These are phyloP conservation scores for Corythoichthys intestinalis DNA, from an alignment of 2,113 vertebrate genomes.

Conservation along the genomic window DNA sequence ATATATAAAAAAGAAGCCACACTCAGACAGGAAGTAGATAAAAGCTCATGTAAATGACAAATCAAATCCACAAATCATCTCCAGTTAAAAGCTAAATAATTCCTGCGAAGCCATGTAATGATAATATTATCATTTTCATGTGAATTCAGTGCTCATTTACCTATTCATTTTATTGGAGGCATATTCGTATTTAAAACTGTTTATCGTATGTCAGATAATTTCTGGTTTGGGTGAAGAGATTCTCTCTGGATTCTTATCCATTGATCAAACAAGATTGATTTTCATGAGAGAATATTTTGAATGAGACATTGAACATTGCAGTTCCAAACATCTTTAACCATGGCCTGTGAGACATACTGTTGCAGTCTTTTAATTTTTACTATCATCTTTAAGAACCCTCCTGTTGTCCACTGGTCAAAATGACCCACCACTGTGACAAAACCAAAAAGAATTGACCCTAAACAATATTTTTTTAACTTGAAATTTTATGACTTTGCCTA, in stretches of 20 bases:
- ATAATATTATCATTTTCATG: not conserved
- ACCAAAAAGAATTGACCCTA: too few relatives aligned
- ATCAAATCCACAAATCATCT: not conserved
- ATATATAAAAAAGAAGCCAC: slow-evolving; percentile 18
- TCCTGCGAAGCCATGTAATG: not conserved
- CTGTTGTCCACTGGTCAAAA: too few relatives aligned
- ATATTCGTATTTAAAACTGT: not conserved
- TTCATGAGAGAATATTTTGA: too few relatives aligned
- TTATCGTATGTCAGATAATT: not conserved
- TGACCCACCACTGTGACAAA: too few relatives aligned
- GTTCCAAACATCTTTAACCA: too few relatives aligned
- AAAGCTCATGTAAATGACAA: not conserved
- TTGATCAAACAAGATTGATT: not conserved
- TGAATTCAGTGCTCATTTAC: not conserved
- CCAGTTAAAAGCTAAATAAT: not conserved
- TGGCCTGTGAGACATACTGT: too few relatives aligned
- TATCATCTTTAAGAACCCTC: too few relatives aligned
- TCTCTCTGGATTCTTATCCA: not conserved
- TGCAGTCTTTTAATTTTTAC: too few relatives aligned
- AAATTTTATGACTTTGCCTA: too few relatives aligned
- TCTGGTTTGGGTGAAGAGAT: not conserved
- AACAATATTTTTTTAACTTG: too few relatives aligned
- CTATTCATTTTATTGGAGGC: not conserved
- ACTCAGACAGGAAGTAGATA: slow-evolving; percentile 23
- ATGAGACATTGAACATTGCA: too few relatives aligned